Evolutionary conservation across 2,888 invertebrate species (phyloP).

Genomic region (Ptilodon capucinus): DNA sequence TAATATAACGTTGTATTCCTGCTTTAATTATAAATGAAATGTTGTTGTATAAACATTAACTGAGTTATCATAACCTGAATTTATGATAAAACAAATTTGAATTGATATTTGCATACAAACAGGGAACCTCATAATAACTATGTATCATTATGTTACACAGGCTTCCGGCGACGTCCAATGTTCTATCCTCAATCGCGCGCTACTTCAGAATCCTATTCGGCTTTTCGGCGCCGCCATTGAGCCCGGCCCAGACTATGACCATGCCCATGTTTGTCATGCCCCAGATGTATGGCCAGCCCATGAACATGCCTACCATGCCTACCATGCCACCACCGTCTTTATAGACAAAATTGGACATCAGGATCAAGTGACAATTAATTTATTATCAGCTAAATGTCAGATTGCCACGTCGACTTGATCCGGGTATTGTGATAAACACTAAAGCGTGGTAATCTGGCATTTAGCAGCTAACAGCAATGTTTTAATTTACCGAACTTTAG

Average conservation of each 20-base stretch:
- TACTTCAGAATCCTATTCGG: conserved; percentile 78
- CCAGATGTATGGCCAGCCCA: conserved; percentile 59
- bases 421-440: conserved; percentile 34
- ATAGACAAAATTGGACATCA: conserved; percentile 71
- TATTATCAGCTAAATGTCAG: conserved; percentile 73
- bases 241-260: conserved; percentile 61
- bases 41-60: no score
- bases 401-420: conserved; percentile 74
- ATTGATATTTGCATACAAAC: background rate
- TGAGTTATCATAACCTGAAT: background rate
- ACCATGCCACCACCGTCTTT: conserved; percentile 45
- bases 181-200: conserved; percentile 80
- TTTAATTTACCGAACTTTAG: conserved; percentile 59
- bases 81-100: background rate
- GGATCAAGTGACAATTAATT: conserved; percentile 70
- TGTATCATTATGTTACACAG: conserved; percentile 59
- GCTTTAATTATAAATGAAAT: no score
- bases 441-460: conserved; percentile 75
- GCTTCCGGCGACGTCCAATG: conserved; percentile 81
- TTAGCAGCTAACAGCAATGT: conserved; percentile 69
- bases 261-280: conserved; percentile 78
- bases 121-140: background rate
- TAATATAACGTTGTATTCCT: no score
- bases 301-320: conserved; percentile 53
- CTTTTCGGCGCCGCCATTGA: conserved; percentile 70